phyloP scores from a whole-genome alignment of 2,113 vertebrate species.

The Phaethornis superciliosus region DNA sequence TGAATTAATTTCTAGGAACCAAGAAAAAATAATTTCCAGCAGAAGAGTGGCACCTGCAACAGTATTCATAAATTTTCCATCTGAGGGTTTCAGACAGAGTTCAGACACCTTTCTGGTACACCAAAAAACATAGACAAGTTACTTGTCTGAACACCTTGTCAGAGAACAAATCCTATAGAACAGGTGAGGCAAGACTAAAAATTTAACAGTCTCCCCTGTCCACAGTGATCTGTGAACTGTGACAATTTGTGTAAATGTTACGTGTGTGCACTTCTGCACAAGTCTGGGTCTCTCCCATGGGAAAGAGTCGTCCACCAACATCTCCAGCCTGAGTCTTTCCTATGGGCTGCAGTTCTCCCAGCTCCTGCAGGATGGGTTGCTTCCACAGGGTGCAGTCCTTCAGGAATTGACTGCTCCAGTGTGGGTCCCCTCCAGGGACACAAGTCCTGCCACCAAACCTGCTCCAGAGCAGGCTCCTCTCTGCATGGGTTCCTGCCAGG shows the following conservation, averaged over 20 bases:
- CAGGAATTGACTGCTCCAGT: too few species aligned
- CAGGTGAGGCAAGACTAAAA: neutral
- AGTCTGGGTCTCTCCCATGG: too few species aligned
- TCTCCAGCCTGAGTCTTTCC: too few species aligned
- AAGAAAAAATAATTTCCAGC: neutral
- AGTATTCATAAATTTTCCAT: neutral
- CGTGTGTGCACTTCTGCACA: fast-evolving
- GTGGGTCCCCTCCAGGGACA: too few species aligned
- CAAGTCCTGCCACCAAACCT: too few species aligned
- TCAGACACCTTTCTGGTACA: neutral
- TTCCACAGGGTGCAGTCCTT: too few species aligned
- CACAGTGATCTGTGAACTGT: neutral
- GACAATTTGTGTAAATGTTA: neutral
- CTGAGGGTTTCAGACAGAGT: neutral
- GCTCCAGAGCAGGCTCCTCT: too few species aligned
- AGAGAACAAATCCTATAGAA: neutral
- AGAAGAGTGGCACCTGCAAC: neutral
- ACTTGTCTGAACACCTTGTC: neutral
- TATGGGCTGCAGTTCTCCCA: too few species aligned
- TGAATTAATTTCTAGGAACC: neutral
- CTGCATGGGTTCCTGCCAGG: too few species aligned
- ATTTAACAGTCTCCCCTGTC: neutral
- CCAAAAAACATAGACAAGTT: neutral
- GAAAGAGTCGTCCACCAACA: too few species aligned
- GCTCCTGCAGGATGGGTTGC: too few species aligned